Base-by-base conservation (phyloP, 2,113 vertebrate genomes). In the Sceloporus tristichus region DNA sequence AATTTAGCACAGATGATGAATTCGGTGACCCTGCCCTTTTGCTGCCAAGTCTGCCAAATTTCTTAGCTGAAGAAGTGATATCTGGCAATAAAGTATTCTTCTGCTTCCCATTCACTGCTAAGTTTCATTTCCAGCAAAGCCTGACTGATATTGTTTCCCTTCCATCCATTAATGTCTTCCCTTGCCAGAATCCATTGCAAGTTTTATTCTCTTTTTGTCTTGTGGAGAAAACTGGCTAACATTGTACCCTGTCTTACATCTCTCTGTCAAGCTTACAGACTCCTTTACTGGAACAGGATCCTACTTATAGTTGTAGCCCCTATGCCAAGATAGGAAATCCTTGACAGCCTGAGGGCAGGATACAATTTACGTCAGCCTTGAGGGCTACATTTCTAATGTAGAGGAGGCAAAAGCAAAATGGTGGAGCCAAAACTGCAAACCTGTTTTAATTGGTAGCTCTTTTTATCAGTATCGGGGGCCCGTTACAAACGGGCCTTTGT, bases 1-100 rank as follows among this genome's bases (percentile, higher is more conserved):
- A 92, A 92, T 93, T 91, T 82, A 84, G 29, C 92, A 88, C 88
- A 91, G 88, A 93, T 88, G 86, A 42, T 80, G 19, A 10, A 79
- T 59, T 89, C 70, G 53, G 65, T 66, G 40, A 78, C 87, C 34
- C n/a, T 90, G 59, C 70, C 90, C 92, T 93, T 84, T 85, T 62
- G 90, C 93, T 11, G 16, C 29, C 65, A 85, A 5, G 2, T 83
- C 82, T 90, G 91, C 79, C 85, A 92, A 75, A 34, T 88, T 93
- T 93, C 79, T 85, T 81, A 10, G 25, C 88, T 87, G 34, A 89
- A 42, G 88, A 42, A 90, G 62, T 68, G n/a, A n/a, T 82, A 89
- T 88, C 91, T 73, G 34, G 40, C 2, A 11, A 85, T 79, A 90
- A 21, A 93, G 19, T 19, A 56, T 53, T 92, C 84, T 82, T 18